A percentile compares a stretch with the other conserved stretches of the same genome.
These are phyloP conservation scores for Diplodus sargus DNA, from an alignment of 2,797 vertebrate genomes.

Conservation along the genomic window DNA sequence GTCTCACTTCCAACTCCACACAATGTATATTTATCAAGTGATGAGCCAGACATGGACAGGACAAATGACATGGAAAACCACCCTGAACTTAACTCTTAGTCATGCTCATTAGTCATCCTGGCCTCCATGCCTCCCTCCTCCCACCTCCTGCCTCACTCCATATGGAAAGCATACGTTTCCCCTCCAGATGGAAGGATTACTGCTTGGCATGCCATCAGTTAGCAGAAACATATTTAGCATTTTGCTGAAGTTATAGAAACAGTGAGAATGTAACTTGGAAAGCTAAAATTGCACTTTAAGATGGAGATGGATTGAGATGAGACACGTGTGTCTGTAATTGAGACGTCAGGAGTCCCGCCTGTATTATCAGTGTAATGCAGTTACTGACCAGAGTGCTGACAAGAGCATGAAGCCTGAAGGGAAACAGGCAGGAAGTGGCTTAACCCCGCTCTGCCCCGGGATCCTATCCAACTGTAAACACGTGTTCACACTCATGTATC, in stretches of 20 bases:
- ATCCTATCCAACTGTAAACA: conserved; percentile 36
- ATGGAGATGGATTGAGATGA: conserved; percentile 1
- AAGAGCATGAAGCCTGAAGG: conserved; percentile 17
- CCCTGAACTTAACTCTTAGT: conserved; percentile 67
- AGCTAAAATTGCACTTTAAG: conserved; percentile 1
- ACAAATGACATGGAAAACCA: conserved; percentile 64
- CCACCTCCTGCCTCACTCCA: conserved; percentile 59
- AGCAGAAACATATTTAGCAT: conserved; percentile 49
- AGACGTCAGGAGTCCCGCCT: conserved; percentile 31
- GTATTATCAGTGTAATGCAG: conserved; percentile 41
- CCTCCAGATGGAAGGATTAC: conserved; percentile 46
- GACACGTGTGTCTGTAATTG: conserved; percentile 28
- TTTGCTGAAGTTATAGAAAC: conserved; percentile 33
- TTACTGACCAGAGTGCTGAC: conserved; percentile 42
- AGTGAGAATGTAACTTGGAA: conserved; percentile 14
- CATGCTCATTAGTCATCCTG: conserved; percentile 72
- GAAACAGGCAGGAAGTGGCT: conserved; percentile 33
- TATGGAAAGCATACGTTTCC: conserved; percentile 64
- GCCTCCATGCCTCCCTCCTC: conserved; percentile 46
- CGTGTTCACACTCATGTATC: conserved; percentile 35
- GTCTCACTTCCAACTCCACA: conserved; percentile 16
- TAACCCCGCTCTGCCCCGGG: conserved; percentile 29
- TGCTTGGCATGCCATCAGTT: conserved; percentile 37
- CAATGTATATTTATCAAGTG: conserved; percentile 61
- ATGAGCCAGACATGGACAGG: conserved; percentile 45